Base-by-base conservation (phyloP, 2,113 vertebrate genomes). In the Podiceps cristatus region DNA sequence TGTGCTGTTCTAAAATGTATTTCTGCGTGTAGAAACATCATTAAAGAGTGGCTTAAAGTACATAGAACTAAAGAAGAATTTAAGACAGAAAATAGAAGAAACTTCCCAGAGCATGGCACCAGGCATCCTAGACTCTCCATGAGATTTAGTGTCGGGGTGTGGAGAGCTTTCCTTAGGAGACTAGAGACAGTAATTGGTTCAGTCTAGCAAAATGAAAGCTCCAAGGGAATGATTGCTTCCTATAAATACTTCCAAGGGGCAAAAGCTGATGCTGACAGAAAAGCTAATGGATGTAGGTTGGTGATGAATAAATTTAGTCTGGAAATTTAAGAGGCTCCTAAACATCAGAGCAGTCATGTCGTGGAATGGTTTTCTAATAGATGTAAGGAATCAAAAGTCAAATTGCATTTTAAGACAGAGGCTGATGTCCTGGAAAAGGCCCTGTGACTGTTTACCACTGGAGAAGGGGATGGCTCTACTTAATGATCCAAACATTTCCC, bases 211-310 rank as follows among this genome's bases (percentile, higher is more conserved):
- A 87, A 42, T 49, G 28, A 89, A 42, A 85, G 52, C 69, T 93
- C 19, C 60, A 40, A 87, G 69, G 52, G 35, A 94, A n/a, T 55
- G 73, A 85, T 64, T 85, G 89, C 37, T 87, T 82, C 73, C 73
- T 64, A 28, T 91, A 92, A 90, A 87, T 87, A 81, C 86, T 94
- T 93, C 56, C 80, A 78, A 85, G 80, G 83, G 73, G 20, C 44
- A 75, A 67, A 85, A 84, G 25, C 44, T 4, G 16, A 23, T 60
- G 64, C 62, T 87, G 84, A 64, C 80, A 91, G 73, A 86, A 86
- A 53, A 91, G 55, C 13, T 68, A 52, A 78, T 77, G 64, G 73
- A 7, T 1, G 1, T 44, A 52, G 10, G 20, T 22, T 89, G 76
- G 64, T 56, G 77, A 82, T 40, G 9, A 83, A 84, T 75, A 87